A percentile compares a stretch with the other conserved stretches of the same genome.
Conservation (phyloP, 2,888 invertebrate species). For the Ypsolopha sequella region DNA sequence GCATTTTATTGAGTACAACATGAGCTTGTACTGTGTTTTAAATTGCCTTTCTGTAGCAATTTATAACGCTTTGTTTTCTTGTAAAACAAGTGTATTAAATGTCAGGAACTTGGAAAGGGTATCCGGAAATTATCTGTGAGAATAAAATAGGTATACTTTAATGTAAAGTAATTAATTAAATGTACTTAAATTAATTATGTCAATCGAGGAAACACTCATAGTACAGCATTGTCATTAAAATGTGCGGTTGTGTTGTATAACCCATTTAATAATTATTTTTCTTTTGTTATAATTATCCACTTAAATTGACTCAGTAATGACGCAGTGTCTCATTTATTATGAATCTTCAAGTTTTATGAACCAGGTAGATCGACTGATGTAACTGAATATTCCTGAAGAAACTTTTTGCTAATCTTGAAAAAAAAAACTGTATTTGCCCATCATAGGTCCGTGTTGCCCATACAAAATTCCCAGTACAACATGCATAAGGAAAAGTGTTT, state of each 20-base stretch:
- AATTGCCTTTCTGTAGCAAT: neutral
- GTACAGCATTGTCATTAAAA: neutral
- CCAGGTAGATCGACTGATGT: too few relatives aligned
- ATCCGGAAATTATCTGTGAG: slow-evolving; percentile 26
- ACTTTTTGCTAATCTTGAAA: too few relatives aligned
- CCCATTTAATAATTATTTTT: neutral
- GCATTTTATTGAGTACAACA: neutral
- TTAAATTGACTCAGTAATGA: too few relatives aligned
- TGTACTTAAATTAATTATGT: neutral
- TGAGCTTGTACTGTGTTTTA: neutral
- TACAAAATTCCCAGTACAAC: too few relatives aligned
- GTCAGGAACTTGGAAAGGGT: slow-evolving; percentile 30
- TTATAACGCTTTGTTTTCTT: neutral
- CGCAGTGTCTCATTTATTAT: too few relatives aligned
- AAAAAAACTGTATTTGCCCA: too few relatives aligned
- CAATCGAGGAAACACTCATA: neutral
- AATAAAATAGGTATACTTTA: too few relatives aligned
- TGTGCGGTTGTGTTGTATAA: neutral
- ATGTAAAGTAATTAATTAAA: neutral
- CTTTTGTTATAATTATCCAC: too few relatives aligned
- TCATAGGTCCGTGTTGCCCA: too few relatives aligned
- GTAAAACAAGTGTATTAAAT: slow-evolving; percentile 9
- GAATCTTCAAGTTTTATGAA: too few relatives aligned
- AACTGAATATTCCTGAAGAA: too few relatives aligned
- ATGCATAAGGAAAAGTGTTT: too few relatives aligned